Base-by-base conservation (phyloP, 92 coral and sea anemone genomes). In the Palythoa grandis region DNA sequence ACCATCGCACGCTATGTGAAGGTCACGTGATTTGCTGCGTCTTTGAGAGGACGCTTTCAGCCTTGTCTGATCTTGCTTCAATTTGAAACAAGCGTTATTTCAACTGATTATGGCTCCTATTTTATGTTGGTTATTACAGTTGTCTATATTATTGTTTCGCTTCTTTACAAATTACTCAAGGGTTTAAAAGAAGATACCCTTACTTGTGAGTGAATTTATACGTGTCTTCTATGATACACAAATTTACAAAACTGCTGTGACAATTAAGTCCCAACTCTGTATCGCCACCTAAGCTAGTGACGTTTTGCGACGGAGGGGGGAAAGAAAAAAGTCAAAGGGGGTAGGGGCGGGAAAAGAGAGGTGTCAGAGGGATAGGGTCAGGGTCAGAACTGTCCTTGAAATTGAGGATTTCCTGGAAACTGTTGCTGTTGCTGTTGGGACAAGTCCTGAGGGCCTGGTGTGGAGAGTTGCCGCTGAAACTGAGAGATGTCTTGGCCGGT, bases 401-500 rank as follows among this genome's bases (percentile, higher is more conserved):
- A 94, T 72, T 92, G 95, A 83, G 94, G 92, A 77, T 94, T 94
- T 38, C 89, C 83, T 20, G 88, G 89, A 76, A 83, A 93, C 71
- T 89, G 91, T 65, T 93, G 96, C 40, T 93, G 96, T 72, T 88
- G 94, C 39, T 94, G 98, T 67, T 92, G 98, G 24, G 92, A 7
- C 15, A 94, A 72, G 66, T 94, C 98, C 73, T 94, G 98, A 39
- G 95, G 88, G 3, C 75, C 95, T 53, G 98, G 94, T 11, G 94
- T 92, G 0, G 99, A 87, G 71, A 96, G 53, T 77, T 97, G 99
- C n/a, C 99, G 92, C n/a, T 90, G 89, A 77, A 89, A 91, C 54
- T 89, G 39, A 76, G 22, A 53, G 47, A 88, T 74, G n/a, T 90
- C 89, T 54, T 93, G 94, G 58, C 82, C 86, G 19, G 93, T 52